Percentiles rank a stretch among this genome's conserved stretches.
Evolutionary conservation across 2,113 vertebrate genomes (phyloP).

Genomic region (Gobius niger): DNA sequence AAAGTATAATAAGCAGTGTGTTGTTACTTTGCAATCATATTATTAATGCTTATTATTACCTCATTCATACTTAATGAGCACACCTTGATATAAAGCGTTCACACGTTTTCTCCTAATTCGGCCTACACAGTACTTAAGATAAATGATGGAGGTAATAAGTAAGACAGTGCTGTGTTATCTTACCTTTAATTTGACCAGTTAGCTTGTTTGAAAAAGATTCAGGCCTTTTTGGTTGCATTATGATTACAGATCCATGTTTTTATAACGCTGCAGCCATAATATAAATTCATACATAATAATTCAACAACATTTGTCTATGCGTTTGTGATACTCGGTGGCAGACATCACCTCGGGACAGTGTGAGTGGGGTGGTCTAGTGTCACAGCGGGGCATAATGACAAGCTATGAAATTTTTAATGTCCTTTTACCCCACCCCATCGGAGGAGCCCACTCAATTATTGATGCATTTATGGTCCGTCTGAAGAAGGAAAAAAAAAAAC

Average conservation of each 20-base stretch:
- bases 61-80: no score
- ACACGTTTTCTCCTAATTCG: no score
- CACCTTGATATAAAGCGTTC: no score
- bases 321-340: background rate
- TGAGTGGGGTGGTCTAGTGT: conserved; percentile 8
- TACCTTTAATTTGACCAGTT: background rate
- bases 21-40: no score
- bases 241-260: background rate
- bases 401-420: conserved; percentile 63
- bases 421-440: conserved; percentile 37
- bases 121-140: no score
- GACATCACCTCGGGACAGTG: background rate
- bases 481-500: conserved; percentile 6
- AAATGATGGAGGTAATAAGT: no score
- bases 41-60: no score
- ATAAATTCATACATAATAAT: background rate
- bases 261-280: background rate
- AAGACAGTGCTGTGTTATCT: no score
- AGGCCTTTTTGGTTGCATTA: background rate
- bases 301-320: background rate
- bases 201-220: background rate
- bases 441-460: conserved; percentile 68
- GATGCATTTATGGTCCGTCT: conserved; percentile 55
- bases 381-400: conserved; percentile 48
- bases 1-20: no score